Conservation (phyloP, 2,113 vertebrate species). For the Scatophagus argus region DNA sequence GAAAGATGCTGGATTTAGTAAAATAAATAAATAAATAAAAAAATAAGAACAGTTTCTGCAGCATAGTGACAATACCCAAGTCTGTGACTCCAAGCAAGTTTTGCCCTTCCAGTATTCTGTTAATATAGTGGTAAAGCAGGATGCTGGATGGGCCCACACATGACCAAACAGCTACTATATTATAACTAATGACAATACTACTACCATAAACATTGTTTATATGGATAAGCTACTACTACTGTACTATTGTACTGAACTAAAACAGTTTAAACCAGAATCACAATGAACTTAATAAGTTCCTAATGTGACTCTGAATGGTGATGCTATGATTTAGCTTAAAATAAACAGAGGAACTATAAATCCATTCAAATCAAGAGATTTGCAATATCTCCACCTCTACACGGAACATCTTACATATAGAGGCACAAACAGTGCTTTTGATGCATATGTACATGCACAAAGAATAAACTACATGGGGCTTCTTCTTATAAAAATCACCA, state of each 20-base stretch:
- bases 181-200: too few relatives aligned
- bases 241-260: neutral
- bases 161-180: neutral
- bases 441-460: neutral
- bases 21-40: too few relatives aligned
- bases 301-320: neutral
- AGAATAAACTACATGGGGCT: neutral
- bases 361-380: neutral
- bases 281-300: neutral
- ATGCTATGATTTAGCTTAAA: neutral
- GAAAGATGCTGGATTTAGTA: neutral
- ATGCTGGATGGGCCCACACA: neutral
- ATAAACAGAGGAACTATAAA: neutral
- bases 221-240: too few relatives aligned
- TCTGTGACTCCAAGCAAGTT: neutral
- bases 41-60: neutral
- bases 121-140: neutral
- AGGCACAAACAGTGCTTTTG: too few relatives aligned
- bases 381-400: too few relatives aligned
- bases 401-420: neutral
- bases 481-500: neutral
- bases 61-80: neutral
- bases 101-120: neutral
- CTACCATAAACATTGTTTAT: neutral
- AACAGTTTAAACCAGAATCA: neutral